These are phyloP conservation scores for Gorsachius goisagi DNA, from an alignment of 2,113 vertebrate species.

Conservation along the genomic window DNA sequence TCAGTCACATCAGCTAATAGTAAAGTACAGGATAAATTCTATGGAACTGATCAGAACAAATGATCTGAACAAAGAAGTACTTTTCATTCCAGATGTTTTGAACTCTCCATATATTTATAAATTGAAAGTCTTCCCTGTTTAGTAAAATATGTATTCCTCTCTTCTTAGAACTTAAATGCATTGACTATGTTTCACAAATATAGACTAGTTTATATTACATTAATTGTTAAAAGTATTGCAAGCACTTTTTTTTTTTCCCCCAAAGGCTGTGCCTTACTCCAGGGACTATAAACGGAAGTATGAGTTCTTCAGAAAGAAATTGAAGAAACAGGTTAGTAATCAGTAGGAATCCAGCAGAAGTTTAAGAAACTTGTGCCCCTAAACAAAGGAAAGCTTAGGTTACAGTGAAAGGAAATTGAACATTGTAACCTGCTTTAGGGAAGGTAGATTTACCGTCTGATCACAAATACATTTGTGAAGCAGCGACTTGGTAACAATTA, in stretches of 20 bases:
- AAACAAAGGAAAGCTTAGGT: neutral
- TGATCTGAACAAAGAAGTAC: neutral
- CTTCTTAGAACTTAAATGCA: neutral
- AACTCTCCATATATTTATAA: neutral
- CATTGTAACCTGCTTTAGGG: neutral
- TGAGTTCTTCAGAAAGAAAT: conserved; percentile 96
- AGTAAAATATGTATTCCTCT: neutral
- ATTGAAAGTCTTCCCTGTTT: neutral
- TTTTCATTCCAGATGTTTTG: neutral
- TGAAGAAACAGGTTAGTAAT: conserved; percentile 91
- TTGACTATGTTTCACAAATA: neutral
- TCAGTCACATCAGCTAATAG: neutral
- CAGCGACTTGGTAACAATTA: neutral
- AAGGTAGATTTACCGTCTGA: neutral
- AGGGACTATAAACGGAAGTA: conserved; percentile 99
- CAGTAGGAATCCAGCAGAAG: neutral
- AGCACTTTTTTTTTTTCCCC: neutral
- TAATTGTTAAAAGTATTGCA: neutral
- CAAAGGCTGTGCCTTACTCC: conserved; percentile 97
- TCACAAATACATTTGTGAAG: neutral
- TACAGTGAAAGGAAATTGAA: neutral
- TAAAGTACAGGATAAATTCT: neutral
- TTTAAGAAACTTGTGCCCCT: neutral
- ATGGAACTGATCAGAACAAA: neutral
- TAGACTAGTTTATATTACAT: neutral